A percentile compares a stretch with the other conserved stretches of the same genome.
phyloP scores from a whole-genome alignment of 2,888 invertebrate species.

The Acleris emargana region DNA sequence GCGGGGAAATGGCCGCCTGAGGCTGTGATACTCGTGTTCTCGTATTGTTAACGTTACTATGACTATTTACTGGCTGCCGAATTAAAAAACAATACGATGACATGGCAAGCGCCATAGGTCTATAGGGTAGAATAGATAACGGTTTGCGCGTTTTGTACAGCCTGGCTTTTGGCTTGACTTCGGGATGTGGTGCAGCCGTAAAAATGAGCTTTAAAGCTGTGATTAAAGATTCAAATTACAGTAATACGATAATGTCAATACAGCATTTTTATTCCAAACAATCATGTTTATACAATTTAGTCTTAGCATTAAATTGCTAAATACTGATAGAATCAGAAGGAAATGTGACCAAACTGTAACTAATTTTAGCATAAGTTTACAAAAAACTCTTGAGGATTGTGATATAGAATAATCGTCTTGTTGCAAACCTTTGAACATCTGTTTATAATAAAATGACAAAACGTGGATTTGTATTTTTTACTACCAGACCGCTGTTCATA shows the following conservation, averaged over 20 bases:
- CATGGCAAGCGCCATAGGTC: too few relatives aligned
- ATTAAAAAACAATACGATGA: too few relatives aligned
- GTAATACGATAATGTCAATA: neutral
- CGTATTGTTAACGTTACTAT: too few relatives aligned
- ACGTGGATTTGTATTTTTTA: slow-evolving; percentile 19
- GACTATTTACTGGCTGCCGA: too few relatives aligned
- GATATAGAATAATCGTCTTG: slow-evolving; percentile 70
- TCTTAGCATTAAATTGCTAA: neutral
- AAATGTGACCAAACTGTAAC: slow-evolving; percentile 35
- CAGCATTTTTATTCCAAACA: neutral
- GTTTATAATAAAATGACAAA: slow-evolving; percentile 37
- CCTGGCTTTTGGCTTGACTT: too few relatives aligned
- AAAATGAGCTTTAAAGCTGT: too few relatives aligned
- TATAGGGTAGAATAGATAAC: too few relatives aligned
- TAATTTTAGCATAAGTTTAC: slow-evolving; percentile 46
- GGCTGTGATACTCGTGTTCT: too few relatives aligned
- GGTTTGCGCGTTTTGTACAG: too few relatives aligned
- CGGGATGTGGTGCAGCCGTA: too few relatives aligned
- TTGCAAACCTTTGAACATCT: slow-evolving; percentile 49
- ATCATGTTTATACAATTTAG: neutral
- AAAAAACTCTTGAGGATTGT: slow-evolving; percentile 62
- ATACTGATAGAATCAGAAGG: slow-evolving; percentile 27
- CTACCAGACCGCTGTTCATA: neutral
- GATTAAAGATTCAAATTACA: neutral
- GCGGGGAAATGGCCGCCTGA: too few relatives aligned